Conservation (phyloP, 2,888 invertebrate species). For the Ophioninae sp. region DNA sequence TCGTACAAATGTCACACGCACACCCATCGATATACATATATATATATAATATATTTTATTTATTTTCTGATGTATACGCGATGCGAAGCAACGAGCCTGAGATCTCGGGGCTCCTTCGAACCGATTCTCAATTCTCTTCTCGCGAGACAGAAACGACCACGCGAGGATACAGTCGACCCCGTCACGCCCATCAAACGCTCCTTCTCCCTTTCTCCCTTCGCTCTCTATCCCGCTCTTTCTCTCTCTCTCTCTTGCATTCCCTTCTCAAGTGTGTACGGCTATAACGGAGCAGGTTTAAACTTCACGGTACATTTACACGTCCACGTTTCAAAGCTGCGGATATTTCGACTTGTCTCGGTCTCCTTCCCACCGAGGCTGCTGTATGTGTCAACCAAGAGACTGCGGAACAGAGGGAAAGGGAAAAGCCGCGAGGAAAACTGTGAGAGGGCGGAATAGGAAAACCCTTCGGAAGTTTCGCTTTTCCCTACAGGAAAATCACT, state of each 20-base stretch:
- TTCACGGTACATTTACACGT: conserved; percentile 80
- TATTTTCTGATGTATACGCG: not conserved
- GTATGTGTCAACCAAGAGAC: conserved; percentile 9
- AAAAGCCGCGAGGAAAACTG: not conserved
- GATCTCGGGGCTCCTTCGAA: conserved; percentile 48
- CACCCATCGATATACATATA: conserved; percentile 4
- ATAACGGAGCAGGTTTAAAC: conserved; percentile 64
- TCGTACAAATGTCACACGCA: conserved; percentile 31
- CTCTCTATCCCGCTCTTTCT: conserved; percentile 38
- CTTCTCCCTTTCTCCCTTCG: conserved; percentile 34
- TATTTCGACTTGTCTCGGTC: conserved; percentile 44
- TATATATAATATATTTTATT: conserved; percentile 1
- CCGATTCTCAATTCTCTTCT: conserved; percentile 61
- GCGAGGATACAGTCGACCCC: conserved; percentile 69
- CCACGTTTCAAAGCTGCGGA: conserved; percentile 62
- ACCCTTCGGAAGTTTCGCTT: not conserved
- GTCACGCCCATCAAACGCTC: conserved; percentile 79
- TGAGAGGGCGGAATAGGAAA: not conserved
- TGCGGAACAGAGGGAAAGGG: not conserved
- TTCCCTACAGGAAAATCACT: too few species aligned
- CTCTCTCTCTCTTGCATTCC: conserved; percentile 55
- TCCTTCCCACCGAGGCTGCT: conserved; percentile 20
- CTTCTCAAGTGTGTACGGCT: conserved; percentile 57
- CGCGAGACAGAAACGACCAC: conserved; percentile 60
- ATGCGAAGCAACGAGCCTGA: conserved; percentile 13